These are phyloP conservation scores for Sebastes oblongus DNA, from an alignment of 2,797 vertebrate genomes.

Conservation along the genomic window DNA sequence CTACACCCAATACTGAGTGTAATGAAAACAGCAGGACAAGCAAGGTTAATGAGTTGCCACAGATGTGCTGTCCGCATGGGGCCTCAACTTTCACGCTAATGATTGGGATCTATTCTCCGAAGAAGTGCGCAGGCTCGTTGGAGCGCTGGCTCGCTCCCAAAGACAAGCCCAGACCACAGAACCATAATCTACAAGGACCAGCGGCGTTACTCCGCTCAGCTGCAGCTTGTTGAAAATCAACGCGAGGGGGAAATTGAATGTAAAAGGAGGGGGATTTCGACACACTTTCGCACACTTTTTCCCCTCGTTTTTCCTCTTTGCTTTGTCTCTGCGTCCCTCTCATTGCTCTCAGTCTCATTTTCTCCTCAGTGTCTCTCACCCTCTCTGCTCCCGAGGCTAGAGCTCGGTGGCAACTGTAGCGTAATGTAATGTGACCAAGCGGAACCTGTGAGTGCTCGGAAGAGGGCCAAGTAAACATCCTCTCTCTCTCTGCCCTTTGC, in stretches of 20 bases:
- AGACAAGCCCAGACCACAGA: constrained; percentile 14
- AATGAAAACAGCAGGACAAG: constrained; percentile 50
- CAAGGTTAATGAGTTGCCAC: constrained; percentile 57
- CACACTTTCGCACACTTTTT: not conserved
- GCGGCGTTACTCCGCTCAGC: constrained; percentile 13
- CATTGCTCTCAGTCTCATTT: constrained; percentile 16
- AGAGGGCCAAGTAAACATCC: constrained; percentile 71
- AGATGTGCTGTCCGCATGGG: constrained; percentile 59
- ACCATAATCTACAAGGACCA: constrained; percentile 36
- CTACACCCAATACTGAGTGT: constrained; percentile 21
- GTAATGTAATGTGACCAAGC: constrained; percentile 77
- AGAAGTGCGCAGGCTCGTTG: constrained; percentile 4
- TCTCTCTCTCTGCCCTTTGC: constrained; percentile 50
- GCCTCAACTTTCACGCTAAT: constrained; percentile 47
- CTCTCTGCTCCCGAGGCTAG: constrained; percentile 66
- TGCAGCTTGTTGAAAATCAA: constrained; percentile 39
- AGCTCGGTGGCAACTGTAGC: constrained; percentile 76
- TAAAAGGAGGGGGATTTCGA: constrained; percentile 2
- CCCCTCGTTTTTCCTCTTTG: not conserved
- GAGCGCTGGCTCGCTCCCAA: constrained; percentile 26
- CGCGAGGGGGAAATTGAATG: constrained; percentile 24
- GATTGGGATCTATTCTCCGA: constrained; percentile 47
- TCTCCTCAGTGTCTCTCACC: constrained; percentile 43
- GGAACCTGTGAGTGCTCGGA: constrained; percentile 73
- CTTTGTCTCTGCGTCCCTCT: constrained; percentile 22